Percentiles rank a stretch among this genome's conserved stretches.
These are phyloP conservation scores for Mus pahari DNA, from an alignment of 2,113 vertebrate genomes.

Conservation along the genomic window DNA sequence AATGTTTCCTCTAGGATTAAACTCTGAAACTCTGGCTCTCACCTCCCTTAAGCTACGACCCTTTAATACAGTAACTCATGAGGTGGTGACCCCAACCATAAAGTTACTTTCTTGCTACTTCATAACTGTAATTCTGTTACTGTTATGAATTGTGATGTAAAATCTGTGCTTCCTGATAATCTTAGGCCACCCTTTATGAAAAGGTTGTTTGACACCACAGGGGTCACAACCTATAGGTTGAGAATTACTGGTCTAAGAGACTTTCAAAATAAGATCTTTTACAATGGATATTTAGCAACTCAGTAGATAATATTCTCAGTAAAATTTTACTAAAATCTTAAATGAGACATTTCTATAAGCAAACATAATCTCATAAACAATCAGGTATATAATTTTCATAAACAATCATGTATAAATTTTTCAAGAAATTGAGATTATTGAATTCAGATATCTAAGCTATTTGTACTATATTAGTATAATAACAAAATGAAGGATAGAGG, in stretches of 20 bases:
- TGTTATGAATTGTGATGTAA: neutral
- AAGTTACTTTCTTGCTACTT: neutral
- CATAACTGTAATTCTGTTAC: neutral
- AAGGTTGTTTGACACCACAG: neutral
- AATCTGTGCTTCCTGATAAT: neutral
- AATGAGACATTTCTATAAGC: neutral
- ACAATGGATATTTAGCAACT: neutral
- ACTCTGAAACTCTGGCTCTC: neutral
- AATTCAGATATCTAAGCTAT: constrained; percentile 32
- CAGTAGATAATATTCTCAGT: neutral
- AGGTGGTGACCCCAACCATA: neutral
- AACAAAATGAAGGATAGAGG: neutral
- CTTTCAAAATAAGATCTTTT: neutral
- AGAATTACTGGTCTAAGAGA: neutral
- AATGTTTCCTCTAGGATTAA: neutral
- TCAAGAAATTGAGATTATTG: neutral
- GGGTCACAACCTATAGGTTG: neutral
- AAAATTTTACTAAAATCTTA: constrained; percentile 12
- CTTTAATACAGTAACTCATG: neutral
- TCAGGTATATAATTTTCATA: neutral
- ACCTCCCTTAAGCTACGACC: neutral
- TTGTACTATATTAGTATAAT: neutral
- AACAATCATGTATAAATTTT: neutral
- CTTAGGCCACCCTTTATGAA: neutral
- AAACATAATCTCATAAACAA: neutral